Percentiles rank a stretch among this genome's conserved stretches.
These are phyloP conservation scores for Hippocampus zosterae DNA, from an alignment of 2,113 vertebrate species.

Conservation along the genomic window DNA sequence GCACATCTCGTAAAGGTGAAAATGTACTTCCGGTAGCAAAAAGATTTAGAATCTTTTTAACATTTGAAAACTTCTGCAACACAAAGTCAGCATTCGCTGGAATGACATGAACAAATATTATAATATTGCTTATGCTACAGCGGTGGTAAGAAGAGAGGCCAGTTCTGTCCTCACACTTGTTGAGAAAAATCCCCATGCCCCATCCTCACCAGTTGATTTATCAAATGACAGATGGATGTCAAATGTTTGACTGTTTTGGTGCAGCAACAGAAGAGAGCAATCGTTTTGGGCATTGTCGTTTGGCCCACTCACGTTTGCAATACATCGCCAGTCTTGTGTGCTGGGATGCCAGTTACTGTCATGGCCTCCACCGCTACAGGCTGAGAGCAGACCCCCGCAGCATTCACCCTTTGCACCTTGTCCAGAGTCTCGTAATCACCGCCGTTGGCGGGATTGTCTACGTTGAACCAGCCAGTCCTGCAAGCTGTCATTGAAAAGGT, in stretches of 20 bases:
- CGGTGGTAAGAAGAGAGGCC: too few species aligned
- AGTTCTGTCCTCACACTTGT: too few species aligned
- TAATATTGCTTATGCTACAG: too few species aligned
- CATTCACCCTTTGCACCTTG: conserved; percentile 28
- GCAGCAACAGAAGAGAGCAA: not conserved
- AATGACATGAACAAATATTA: too few species aligned
- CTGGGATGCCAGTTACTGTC: conserved; percentile 30
- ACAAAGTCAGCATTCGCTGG: too few species aligned
- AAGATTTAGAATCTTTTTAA: not conserved
- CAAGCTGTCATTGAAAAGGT: conserved; percentile 30
- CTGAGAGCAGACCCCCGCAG: conserved; percentile 35
- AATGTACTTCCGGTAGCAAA: not conserved
- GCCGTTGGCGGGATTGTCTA: conserved; percentile 31
- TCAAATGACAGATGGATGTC: not conserved
- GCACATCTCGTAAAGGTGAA: not conserved
- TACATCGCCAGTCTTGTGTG: conserved; percentile 28
- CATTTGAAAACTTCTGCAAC: too few species aligned
- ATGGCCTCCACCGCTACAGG: conserved; percentile 56
- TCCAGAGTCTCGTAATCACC: conserved; percentile 54
- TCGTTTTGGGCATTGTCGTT: not conserved
- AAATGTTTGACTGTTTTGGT: not conserved
- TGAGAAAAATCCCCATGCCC: too few species aligned
- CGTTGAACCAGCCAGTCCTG: conserved; percentile 53
- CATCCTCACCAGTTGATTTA: not conserved
- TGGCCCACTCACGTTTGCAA: conserved; percentile 39